Conservation (phyloP, 2,797 vertebrate genomes). For the Capromys pilorides region DNA sequence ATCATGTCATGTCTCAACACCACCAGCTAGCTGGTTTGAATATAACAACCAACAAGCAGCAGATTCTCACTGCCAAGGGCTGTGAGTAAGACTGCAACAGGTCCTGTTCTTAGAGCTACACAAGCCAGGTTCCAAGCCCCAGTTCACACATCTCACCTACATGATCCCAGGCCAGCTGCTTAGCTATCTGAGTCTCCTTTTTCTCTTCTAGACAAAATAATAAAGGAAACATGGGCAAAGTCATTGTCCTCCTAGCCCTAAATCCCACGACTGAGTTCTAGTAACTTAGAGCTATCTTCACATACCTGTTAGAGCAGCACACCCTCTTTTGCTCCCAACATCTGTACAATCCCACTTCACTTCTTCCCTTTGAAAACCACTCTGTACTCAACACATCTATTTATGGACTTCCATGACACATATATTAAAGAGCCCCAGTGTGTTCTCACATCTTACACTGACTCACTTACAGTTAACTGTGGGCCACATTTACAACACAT, state of each 20-base stretch:
- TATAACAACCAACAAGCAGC: background rate
- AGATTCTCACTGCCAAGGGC: background rate
- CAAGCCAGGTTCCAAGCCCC: background rate
- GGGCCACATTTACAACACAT: background rate
- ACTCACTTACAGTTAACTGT: background rate
- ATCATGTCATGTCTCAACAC: background rate
- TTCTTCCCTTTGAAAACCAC: background rate
- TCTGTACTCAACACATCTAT: background rate
- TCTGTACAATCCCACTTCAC: background rate
- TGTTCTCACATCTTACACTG: background rate
- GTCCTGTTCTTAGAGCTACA: background rate
- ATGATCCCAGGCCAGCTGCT: background rate
- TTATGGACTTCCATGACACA: background rate
- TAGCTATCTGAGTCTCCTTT: background rate
- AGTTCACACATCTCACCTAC: background rate
- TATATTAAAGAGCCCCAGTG: background rate
- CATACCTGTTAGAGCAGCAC: background rate
- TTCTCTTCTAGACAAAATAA: background rate
- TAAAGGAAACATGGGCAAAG: background rate
- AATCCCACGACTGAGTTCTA: background rate
- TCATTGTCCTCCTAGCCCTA: background rate
- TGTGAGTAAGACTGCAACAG: accelerated
- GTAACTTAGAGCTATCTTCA: background rate
- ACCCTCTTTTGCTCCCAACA: background rate
- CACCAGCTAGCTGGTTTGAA: background rate